phyloP scores from a whole-genome alignment of 23 tunicate genomes.

The Halocynthia roretzi region DNA sequence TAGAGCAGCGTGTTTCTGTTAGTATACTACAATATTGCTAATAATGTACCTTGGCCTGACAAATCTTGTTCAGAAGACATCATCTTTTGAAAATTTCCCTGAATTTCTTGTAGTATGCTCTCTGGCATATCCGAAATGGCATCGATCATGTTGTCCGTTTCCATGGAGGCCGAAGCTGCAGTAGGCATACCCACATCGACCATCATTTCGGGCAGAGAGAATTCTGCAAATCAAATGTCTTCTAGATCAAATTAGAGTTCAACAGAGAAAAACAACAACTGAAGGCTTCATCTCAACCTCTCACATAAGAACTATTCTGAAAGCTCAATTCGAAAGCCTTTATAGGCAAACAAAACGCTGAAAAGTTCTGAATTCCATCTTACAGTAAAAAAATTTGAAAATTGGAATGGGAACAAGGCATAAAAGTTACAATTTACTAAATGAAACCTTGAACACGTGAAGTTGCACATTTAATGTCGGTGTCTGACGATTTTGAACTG shows the following conservation, averaged over 20 bases:
- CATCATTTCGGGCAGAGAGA: not conserved
- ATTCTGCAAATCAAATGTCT: not conserved
- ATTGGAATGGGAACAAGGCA: no score
- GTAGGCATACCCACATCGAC: conserved; percentile 6
- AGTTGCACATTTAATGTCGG: not conserved
- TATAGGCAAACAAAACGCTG: no score
- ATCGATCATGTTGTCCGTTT: no score
- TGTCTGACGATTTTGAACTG: conserved; percentile 4
- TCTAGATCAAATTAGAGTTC: not conserved
- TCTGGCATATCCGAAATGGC: conserved; percentile 5
- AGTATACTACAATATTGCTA: not conserved
- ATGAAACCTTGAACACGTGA: not conserved
- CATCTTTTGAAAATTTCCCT: conserved; percentile 38
- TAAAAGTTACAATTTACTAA: no score
- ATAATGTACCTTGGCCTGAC: conserved; percentile 1
- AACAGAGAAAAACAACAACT: not conserved
- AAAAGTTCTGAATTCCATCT: no score
- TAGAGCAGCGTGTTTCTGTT: no score
- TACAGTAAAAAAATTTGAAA: no score
- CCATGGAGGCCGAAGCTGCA: not conserved
- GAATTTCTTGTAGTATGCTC: conserved; percentile 17
- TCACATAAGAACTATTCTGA: not conserved
- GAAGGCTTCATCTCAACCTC: not conserved
- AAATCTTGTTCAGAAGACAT: conserved; percentile 11
- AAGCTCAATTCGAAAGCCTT: no score